phyloP scores from a whole-genome alignment of 2,113 vertebrate genomes.

The Romanogobio albipinnatus region DNA sequence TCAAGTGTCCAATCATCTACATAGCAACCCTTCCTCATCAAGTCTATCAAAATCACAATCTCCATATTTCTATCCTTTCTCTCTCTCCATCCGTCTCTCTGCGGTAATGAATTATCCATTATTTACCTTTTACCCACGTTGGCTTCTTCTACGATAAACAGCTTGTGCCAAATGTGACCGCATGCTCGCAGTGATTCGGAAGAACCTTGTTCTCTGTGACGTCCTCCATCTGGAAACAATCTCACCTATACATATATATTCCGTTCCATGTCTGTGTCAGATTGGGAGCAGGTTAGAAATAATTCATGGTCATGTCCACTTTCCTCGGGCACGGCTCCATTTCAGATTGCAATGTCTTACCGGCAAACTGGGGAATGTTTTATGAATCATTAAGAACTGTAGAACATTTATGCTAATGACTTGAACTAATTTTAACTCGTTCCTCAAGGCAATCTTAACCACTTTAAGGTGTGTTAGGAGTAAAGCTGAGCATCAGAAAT shows the following conservation, averaged over 20 bases:
- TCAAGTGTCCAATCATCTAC: constrained; percentile 34
- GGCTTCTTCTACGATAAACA: constrained; percentile 18
- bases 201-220: constrained; percentile 4
- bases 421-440: constrained; percentile 20
- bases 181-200: neutral
- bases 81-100: constrained; percentile 6
- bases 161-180: constrained; percentile 21
- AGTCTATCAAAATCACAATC: constrained; percentile 16
- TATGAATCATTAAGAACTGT: constrained; percentile 32
- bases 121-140: neutral
- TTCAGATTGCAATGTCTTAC: constrained; percentile 26
- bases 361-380: constrained; percentile 7
- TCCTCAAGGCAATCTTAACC: constrained; percentile 8
- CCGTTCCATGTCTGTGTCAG: constrained; percentile 21
- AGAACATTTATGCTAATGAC: constrained; percentile 10
- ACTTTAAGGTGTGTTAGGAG: neutral
- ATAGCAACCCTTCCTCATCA: constrained; percentile 14
- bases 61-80: neutral
- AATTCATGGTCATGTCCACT: neutral
- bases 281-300: neutral
- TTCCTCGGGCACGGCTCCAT: constrained; percentile 16
- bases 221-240: constrained; percentile 27
- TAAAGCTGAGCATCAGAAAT: constrained; percentile 16
- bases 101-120: neutral
- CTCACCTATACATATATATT: neutral